Conservation (phyloP, 2,113 vertebrate genomes). For the Calonectris borealis region DNA sequence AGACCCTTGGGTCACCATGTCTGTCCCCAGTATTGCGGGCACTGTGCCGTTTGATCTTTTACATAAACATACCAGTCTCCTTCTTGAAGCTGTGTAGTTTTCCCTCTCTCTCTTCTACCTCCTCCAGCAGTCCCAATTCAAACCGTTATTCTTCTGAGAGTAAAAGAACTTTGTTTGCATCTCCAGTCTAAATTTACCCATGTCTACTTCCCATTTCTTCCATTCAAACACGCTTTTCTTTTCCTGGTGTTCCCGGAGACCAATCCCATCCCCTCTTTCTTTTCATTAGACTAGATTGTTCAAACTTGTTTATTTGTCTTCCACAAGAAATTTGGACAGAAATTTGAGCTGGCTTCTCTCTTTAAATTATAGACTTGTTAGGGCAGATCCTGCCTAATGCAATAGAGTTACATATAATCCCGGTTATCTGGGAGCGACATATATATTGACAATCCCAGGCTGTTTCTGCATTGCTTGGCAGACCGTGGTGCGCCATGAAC, state of each 20-base stretch:
- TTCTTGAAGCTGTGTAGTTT: neutral
- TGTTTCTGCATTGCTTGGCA: neutral
- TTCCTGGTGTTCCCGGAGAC: neutral
- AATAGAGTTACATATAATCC: neutral
- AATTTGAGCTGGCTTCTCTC: neutral
- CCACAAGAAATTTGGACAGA: neutral
- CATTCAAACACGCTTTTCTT: neutral
- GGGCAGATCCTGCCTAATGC: neutral
- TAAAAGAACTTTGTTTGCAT: neutral
- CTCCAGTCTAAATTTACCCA: neutral
- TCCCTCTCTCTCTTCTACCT: neutral
- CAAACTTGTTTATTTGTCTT: neutral
- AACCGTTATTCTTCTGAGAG: neutral
- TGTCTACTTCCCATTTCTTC: neutral
- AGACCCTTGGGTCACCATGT: neutral
- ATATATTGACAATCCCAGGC: neutral
- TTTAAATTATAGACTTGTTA: neutral
- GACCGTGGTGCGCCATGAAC: accelerated
- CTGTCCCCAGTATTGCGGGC: neutral
- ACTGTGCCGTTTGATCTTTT: neutral
- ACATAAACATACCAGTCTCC: neutral
- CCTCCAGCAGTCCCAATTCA: neutral
- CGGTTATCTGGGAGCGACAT: neutral
- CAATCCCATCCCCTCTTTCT: neutral
- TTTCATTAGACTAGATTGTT: neutral